Evolutionary conservation across 2,797 vertebrate species (phyloP), one percentile per base, ranked within the genome.

Genomic region (Triplophysa bombifrons): DNA sequence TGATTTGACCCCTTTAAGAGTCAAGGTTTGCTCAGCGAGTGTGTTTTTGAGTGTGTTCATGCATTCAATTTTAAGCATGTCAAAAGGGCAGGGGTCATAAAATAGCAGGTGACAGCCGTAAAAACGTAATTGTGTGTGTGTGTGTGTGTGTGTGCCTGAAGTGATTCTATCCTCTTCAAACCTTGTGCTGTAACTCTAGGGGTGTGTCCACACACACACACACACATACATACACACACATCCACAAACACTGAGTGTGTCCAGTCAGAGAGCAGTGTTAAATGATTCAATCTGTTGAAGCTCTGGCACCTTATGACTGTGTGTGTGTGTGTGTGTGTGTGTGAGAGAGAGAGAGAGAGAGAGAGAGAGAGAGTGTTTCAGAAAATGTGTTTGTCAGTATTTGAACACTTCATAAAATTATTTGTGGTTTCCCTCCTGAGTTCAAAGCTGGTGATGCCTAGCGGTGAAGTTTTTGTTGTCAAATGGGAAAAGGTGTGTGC

Each of bases 381-480:
- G 80, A 78, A 85, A 74, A 75, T 65, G 76, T 87, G 84, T 87
- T 85, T 81, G 77, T 83, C 76, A 72, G 80, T 82, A 83, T 89
- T 85, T 85, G 87, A 88, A 87, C 88, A 92, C 90, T 92, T 93
- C 90, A 92, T 93, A 92, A 92, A 92, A 90, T 86, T 68, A 91
- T 92, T 90, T 91, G 89, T 84, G 87, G 83, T 84, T 89, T 84
- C 83, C 76, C 84, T 86, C 85, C 81, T 16, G 82, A 92, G 89
- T 91, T 93, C 90, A 93, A 93, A 93, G 91, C 72, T 48, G 87
- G 78, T 84, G 63, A 79, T 76, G 82, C 81, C 67, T 76, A 72
- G 88, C 86, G 86, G 85, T 86, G 34, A 3, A 17, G 11, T 63
- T 58, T 48, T 50, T 74, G 79, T 90, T 90, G 50, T 70, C 66